Conservation (phyloP, 2,888 invertebrate genomes). For the Timandra comae region DNA sequence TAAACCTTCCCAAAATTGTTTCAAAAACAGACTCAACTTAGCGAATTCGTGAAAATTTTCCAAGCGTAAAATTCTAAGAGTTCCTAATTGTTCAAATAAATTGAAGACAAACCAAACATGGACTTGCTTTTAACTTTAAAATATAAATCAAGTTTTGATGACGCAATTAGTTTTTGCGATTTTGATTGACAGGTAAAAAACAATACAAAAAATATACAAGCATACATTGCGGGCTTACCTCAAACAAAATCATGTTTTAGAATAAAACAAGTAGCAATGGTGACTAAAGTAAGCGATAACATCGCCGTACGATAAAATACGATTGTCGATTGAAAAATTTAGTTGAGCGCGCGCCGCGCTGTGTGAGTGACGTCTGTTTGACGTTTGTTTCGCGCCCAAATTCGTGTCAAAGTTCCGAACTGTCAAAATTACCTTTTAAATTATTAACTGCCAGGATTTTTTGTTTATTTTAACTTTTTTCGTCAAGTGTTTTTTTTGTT, state of each 20-base stretch:
- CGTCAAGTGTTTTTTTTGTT: too few species aligned
- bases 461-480: conserved; percentile 7
- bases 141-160: conserved; percentile 24
- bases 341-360: conserved; percentile 53
- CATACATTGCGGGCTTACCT: conserved; percentile 12
- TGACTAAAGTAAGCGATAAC: conserved; percentile 7
- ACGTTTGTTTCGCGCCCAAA: conserved; percentile 48
- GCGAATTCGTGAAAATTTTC: neutral
- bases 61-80: neutral
- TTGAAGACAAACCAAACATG: neutral
- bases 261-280: conserved; percentile 16
- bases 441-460: conserved; percentile 11
- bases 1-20: too few species aligned
- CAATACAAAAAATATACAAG: conserved; percentile 4
- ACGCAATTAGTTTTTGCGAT: conserved; percentile 26
- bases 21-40: too few species aligned
- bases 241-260: accelerated
- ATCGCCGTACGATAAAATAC: conserved; percentile 9
- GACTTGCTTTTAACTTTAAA: conserved; percentile 6
- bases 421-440: conserved; percentile 29
- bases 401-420: conserved; percentile 37
- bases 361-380: conserved; percentile 31
- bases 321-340: conserved; percentile 29
- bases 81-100: neutral
- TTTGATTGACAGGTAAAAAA: conserved; percentile 23